Evolutionary conservation across 2,113 vertebrate species (phyloP).

Genomic region (Beaufortia kweichowensis): DNA sequence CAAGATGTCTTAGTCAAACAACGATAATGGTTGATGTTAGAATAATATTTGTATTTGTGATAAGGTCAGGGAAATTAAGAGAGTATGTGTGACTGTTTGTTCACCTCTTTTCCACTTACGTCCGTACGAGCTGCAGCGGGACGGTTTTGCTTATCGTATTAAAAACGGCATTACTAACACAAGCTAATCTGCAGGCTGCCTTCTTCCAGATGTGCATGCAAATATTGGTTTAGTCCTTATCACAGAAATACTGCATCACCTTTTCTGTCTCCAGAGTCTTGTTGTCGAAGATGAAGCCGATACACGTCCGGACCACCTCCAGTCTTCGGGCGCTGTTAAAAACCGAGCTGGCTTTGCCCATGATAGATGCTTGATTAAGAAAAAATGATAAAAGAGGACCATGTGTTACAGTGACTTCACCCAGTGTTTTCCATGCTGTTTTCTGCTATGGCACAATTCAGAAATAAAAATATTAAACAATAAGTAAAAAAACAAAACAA

Average conservation of each 20-base stretch:
- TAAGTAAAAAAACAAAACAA: too few relatives aligned
- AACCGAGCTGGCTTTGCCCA: constrained; percentile 84
- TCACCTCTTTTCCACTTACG: constrained; percentile 34
- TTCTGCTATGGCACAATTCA: too few relatives aligned
- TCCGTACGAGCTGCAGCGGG: constrained; percentile 54
- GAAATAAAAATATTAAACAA: too few relatives aligned
- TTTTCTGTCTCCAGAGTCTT: constrained; percentile 97
- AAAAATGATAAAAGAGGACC: neutral
- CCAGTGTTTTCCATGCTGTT: too few relatives aligned
- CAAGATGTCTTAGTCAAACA: constrained; percentile 35
- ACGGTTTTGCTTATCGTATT: constrained; percentile 38
- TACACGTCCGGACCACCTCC: constrained; percentile 95
- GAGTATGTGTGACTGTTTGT: constrained; percentile 46
- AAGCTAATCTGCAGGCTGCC: constrained; percentile 30
- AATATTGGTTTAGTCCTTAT: constrained; percentile 44
- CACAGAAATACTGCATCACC: constrained; percentile 73
- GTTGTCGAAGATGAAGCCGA: constrained; percentile 94
- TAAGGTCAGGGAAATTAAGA: constrained; percentile 42
- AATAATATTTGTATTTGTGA: constrained; percentile 43
- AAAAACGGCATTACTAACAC: constrained; percentile 21
- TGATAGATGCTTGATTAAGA: constrained; percentile 83
- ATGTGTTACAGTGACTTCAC: neutral
- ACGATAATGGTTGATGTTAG: constrained; percentile 38
- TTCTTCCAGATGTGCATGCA: constrained; percentile 29
- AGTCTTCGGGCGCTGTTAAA: constrained; percentile 97